These are phyloP conservation scores for Acanthiza pusilla DNA, from an alignment of 2,797 vertebrate genomes.

Conservation along the genomic window DNA sequence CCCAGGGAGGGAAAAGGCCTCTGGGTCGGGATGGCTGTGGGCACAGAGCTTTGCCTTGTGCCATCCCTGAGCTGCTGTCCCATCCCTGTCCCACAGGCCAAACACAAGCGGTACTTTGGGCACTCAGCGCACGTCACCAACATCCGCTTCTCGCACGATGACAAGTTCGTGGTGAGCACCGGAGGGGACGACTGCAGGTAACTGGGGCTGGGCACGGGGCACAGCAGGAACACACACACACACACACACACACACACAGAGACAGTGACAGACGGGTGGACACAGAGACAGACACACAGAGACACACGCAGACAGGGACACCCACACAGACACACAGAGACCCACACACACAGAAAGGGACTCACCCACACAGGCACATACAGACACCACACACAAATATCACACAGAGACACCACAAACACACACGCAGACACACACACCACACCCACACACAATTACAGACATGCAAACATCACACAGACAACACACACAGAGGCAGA, in stretches of 20 bases:
- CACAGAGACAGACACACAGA: not conserved
- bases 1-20: not conserved
- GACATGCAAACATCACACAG: too few species aligned
- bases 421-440: too few species aligned
- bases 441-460: too few species aligned
- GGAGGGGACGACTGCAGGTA: conserved; percentile 97
- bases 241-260: too few species aligned
- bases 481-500: too few species aligned
- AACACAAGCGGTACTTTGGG: conserved; percentile 94
- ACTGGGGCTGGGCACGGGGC: not conserved
- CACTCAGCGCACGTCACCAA: conserved; percentile 94
- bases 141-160: conserved; percentile 90
- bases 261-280: not conserved
- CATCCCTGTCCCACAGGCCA: conserved; percentile 76
- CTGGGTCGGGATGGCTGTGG: not conserved
- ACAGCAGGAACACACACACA: too few species aligned
- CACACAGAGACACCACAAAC: too few species aligned
- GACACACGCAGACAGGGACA: too few species aligned
- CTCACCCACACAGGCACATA: too few species aligned
- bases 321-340: too few species aligned
- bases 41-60: not conserved
- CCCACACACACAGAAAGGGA: not conserved
- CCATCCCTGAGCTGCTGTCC: not conserved
- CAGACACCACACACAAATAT: too few species aligned
- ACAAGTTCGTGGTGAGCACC: conserved; percentile 90